Evolutionary conservation across 2,797 vertebrate genomes (phyloP).

Genomic region (Mormyrops boulengeri): DNA sequence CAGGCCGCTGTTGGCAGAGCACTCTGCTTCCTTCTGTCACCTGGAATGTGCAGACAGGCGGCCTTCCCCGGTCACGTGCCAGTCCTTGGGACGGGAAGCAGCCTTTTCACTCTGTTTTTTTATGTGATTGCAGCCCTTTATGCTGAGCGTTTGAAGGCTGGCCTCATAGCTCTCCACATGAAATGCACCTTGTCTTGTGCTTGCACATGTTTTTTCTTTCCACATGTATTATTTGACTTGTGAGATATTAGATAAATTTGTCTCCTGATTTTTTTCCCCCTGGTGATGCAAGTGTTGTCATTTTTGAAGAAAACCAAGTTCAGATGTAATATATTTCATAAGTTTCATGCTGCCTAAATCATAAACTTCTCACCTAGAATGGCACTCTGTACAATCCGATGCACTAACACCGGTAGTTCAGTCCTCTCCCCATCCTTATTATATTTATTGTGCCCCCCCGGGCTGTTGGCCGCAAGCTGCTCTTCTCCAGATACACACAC

Average conservation of each 20-base stretch:
- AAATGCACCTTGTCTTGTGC: not conserved
- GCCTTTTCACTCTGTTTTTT: not conserved
- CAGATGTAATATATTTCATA: too few species aligned
- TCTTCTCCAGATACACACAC: not conserved
- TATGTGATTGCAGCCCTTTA: not conserved
- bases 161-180: not conserved
- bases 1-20: slow-evolving; percentile 1
- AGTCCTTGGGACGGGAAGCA: not conserved
- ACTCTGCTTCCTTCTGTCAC: not conserved
- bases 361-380: not conserved
- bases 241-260: not conserved
- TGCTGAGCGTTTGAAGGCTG: not conserved
- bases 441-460: not conserved
- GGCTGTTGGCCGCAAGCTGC: not conserved
- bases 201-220: not conserved
- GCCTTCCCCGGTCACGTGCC: not conserved
- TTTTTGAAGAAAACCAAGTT: not conserved
- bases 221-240: not conserved
- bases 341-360: too few species aligned
- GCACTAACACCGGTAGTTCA: not conserved
- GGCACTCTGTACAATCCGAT: not conserved
- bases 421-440: not conserved
- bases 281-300: not conserved
- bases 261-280: not conserved
- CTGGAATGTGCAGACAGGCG: not conserved